A percentile compares a stretch with the other conserved stretches of the same genome.
Evolutionary conservation across 1,140 invertebrate species (phyloP).

Genomic region (Colletes latitarsis): DNA sequence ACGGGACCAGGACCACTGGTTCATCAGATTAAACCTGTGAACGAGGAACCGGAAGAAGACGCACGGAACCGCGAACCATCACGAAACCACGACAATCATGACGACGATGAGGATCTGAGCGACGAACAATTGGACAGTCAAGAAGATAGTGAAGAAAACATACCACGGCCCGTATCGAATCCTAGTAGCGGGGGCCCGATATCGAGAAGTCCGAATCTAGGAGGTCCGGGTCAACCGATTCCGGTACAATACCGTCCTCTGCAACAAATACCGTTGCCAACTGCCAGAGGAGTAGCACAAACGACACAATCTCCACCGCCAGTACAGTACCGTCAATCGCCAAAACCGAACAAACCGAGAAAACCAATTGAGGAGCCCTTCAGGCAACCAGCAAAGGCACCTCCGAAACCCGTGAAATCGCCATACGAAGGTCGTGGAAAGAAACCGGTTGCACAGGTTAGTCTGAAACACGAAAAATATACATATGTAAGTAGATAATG

Average conservation of each 20-base stretch:
- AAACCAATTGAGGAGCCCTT: slow-evolving; percentile 61
- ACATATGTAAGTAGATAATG: too few species aligned
- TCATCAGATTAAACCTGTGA: slow-evolving; percentile 73
- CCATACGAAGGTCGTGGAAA: slow-evolving; percentile 77
- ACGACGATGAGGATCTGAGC: slow-evolving; percentile 52
- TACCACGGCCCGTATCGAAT: slow-evolving; percentile 26
- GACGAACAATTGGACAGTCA: slow-evolving; percentile 43
- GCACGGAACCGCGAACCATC: slow-evolving; percentile 42
- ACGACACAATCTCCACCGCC: slow-evolving; percentile 50
- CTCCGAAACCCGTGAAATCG: slow-evolving; percentile 58
- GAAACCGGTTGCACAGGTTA: slow-evolving; percentile 87
- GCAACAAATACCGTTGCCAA: slow-evolving; percentile 10
- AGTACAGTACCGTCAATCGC: slow-evolving; percentile 68
- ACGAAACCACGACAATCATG: slow-evolving; percentile 67
- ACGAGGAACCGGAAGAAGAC: slow-evolving; percentile 65
- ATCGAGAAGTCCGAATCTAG: background rate
- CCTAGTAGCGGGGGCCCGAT: background rate
- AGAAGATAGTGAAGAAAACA: slow-evolving; percentile 53
- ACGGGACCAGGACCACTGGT: background rate
- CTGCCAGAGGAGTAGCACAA: background rate
- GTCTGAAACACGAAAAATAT: background rate
- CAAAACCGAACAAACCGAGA: slow-evolving; percentile 58
- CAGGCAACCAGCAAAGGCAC: slow-evolving; percentile 56
- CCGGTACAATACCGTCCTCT: slow-evolving; percentile 37
- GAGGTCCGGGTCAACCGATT: background rate